phyloP scores from a whole-genome alignment of 2,797 vertebrate species.

The Lepilemur ruficaudatus region DNA sequence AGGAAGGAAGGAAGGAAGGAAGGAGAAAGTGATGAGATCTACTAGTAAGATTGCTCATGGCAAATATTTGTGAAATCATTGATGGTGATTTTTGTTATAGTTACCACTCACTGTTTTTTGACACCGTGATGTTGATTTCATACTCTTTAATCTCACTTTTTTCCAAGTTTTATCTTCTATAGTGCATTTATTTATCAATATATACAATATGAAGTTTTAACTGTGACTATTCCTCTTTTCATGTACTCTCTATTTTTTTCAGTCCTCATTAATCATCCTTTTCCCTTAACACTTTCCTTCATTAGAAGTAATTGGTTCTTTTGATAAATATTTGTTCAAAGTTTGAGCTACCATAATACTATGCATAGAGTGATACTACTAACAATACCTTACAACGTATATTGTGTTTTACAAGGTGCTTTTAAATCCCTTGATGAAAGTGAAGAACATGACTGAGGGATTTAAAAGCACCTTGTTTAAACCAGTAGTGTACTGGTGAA shows the following conservation, averaged over 20 bases:
- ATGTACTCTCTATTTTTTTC: neutral
- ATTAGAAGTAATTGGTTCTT: neutral
- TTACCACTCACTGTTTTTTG: neutral
- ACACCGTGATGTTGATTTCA: neutral
- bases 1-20: too few species aligned
- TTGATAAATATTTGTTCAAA: conserved; percentile 27
- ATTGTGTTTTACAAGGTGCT: neutral
- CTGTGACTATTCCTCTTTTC: neutral
- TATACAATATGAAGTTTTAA: neutral
- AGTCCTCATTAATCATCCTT: neutral
- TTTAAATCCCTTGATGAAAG: neutral
- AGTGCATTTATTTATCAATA: neutral
- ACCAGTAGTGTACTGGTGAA: neutral
- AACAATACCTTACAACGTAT: neutral
- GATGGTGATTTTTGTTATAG: neutral
- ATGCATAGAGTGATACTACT: neutral
- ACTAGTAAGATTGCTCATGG: neutral
- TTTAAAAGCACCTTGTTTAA: neutral
- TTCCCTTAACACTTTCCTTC: neutral
- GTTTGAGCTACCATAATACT: neutral
- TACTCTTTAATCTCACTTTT: neutral
- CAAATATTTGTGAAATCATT: neutral
- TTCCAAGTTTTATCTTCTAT: neutral
- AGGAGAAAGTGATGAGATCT: neutral
- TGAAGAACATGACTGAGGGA: too few species aligned